Evolutionary conservation across 2,113 vertebrate genomes (phyloP).

Genomic region (Vulpes vulpes): DNA sequence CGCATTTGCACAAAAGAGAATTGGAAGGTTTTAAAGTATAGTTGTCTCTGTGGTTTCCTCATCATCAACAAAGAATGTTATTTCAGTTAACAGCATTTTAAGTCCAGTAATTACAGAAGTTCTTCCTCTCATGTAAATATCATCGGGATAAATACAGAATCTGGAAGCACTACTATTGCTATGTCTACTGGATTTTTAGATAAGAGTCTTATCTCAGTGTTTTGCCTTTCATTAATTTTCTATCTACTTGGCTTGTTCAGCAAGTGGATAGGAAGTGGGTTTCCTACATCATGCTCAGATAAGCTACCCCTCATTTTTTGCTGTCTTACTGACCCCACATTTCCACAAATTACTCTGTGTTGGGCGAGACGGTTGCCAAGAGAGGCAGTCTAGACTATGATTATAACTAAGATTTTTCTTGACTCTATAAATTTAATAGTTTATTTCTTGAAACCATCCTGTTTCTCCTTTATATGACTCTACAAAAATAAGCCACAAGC

Average conservation of each 20-base stretch:
- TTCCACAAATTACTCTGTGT: conserved; percentile 24
- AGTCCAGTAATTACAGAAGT: neutral
- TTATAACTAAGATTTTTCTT: conserved; percentile 74
- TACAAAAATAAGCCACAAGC: conserved; percentile 54
- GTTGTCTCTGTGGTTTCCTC: neutral
- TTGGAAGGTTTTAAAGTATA: neutral
- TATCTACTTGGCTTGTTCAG: conserved; percentile 1
- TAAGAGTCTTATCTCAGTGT: conserved; percentile 14
- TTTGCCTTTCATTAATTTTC: conserved; percentile 44
- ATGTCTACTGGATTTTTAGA: conserved; percentile 3
- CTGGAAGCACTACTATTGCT: neutral
- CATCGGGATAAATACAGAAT: conserved; percentile 3
- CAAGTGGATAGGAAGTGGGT: conserved; percentile 24
- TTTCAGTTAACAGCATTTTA: conserved; percentile 7
- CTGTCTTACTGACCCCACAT: neutral
- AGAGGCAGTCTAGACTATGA: conserved; percentile 62
- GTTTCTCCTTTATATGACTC: conserved; percentile 56
- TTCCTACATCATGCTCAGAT: neutral
- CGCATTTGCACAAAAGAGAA: neutral
- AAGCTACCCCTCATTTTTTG: neutral
- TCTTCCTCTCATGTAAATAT: neutral
- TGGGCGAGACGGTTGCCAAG: conserved; percentile 50
- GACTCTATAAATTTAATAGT: conserved; percentile 67
- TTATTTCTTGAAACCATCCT: conserved; percentile 65
- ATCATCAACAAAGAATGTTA: neutral